Evolutionary conservation across 2,888 invertebrate species (phyloP), one percentile per base, ranked within the genome.

Genomic region (Papilio protenor): DNA sequence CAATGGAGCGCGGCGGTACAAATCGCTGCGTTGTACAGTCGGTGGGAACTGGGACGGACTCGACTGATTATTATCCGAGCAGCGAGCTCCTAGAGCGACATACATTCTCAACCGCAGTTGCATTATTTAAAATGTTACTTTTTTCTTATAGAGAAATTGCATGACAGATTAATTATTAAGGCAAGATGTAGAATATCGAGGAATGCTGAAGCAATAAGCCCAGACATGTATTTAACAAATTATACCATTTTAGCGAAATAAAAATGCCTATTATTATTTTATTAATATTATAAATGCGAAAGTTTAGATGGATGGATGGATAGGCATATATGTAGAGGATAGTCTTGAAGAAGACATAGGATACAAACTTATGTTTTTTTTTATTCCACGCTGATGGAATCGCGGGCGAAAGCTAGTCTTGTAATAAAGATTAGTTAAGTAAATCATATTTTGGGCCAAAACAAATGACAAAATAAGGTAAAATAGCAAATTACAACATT

Each of bases 21-120:
- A 69, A 75, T 75, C 75, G 69, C 55, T 69, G 69, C 55, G 40
- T 55, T 69, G 55, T 57, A 69, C 55, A 64, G 55, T 18, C 21
- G 55, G 59, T 12, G 59, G 75, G 23, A 69, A 75, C 69, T 75
- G 40, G 75, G 40, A 75, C 69, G 75, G n/a, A 55, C 55, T 75
- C 66, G 40, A 75, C 69, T 69, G 55, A 75, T 69, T 75, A 75
- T 64, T 75, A 75, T 75, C 69, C 75, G n/a, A 40, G 66, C 40
- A 40, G n/a, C 27, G 27, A 52, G 66, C 66, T 55, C 12, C 45
- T n/a, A 21, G 23, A n/a, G 40, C 55, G 75, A 55, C 69, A 69
- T 75, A 69, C 69, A 75, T 75, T 69, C 57, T 45, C 23, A 75
- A 69, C 52, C 8, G 27, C 64, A n/a, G 14, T 12, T 64, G 45